Conservation (phyloP, 92 coral and sea anemone genomes). For the Palythoa grandiflora region DNA sequence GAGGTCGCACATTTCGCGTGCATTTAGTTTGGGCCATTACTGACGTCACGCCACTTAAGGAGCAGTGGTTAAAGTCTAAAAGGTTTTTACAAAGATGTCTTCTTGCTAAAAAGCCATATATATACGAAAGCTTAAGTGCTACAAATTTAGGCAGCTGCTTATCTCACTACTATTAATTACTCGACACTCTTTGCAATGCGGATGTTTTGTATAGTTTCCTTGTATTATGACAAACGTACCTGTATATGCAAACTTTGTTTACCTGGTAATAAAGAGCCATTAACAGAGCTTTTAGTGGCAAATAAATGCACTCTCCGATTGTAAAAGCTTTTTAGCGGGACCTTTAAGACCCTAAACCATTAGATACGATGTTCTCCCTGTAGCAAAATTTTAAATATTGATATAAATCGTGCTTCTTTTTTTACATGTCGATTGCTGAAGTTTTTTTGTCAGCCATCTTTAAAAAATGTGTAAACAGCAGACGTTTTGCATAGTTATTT, state of each 20-base stretch:
- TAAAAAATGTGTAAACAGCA: background rate
- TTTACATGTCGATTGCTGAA: background rate
- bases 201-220: background rate
- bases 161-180: background rate
- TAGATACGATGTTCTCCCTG: background rate
- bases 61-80: background rate
- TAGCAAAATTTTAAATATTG: background rate
- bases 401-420: background rate
- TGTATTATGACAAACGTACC: slow-evolving; percentile 15
- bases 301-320: background rate
- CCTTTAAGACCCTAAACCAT: background rate
- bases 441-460: background rate
- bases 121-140: background rate
- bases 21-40: background rate
- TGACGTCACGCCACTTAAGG: slow-evolving; percentile 2
- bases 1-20: background rate
- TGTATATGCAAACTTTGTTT: slow-evolving; percentile 12
- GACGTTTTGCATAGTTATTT: background rate
- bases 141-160: slow-evolving; percentile 18
- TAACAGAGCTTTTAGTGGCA: slow-evolving; percentile 21
- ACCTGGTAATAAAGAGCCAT: slow-evolving; percentile 27
- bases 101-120: background rate
- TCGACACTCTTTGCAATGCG: slow-evolving; percentile 19
- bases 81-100: slow-evolving; percentile 4
- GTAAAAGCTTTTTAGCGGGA: slow-evolving; percentile 12